Evolutionary conservation across 2,888 invertebrate genomes (phyloP), one percentile per base, ranked within the genome.

Genomic region (Acleris cristana): DNA sequence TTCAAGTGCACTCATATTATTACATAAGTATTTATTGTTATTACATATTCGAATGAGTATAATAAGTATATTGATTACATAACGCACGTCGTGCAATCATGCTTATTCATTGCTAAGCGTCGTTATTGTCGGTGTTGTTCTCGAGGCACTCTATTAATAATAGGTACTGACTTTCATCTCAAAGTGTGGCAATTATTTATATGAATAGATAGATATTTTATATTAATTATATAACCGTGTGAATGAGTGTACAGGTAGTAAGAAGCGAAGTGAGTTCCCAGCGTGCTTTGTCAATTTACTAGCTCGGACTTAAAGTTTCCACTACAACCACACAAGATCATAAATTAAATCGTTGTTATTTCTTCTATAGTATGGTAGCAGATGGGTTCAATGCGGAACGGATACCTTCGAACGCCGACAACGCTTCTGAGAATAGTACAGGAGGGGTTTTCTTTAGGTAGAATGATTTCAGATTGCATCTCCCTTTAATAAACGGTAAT

Each of bases 321-420:
- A 44, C 54, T 23, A 40, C 51, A 55, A 57, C 49, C 26, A 51
- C 54, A 58, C 53, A 18, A 54, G 57, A 48, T n/a, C 16, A 54
- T 34, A 16, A n/a, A 45, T 44, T 59, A 40, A 14, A 57, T 40
- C 18, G 3, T 54, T 57, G 57, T 55, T 52, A 52, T 53, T 57
- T 45, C 44, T 48, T 30, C 55, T 48, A 19, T 53, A 48, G 53
- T 66, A 57, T 57, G 26, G 56, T 23, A 74, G 72, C 70, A 73
- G 72, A 72, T 77, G 74, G 71, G 75, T 74, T 75, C 73, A 79
- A 80, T 78, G 79, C 82, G 80, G 81, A 80, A 78, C 78, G 78
- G 78, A 77, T 69, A 69, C 55, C 61, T 56, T 62, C 23, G 61
- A 57, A 65, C 26, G 61, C 51, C 65, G 70, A 62, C 48, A 51